phyloP scores from a whole-genome alignment of 2,888 invertebrate genomes.

The Blastobasis adustella region DNA sequence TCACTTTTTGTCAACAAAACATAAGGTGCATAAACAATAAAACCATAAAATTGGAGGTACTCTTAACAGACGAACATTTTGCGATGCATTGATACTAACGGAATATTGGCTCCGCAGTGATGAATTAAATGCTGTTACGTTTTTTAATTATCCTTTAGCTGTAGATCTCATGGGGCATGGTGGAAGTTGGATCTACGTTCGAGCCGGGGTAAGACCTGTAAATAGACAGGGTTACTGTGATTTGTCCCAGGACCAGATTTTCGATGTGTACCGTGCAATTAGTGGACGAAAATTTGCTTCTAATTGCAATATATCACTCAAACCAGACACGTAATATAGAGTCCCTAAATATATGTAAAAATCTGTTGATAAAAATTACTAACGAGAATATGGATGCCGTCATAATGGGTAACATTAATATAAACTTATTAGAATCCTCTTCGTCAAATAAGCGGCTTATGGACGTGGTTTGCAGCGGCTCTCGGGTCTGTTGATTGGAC shows the following conservation, averaged over 20 bases:
- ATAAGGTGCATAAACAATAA: neutral
- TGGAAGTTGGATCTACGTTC: slow-evolving; percentile 1
- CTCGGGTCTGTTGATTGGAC: neutral
- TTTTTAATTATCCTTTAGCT: neutral
- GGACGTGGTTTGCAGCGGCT: neutral
- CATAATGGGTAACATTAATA: slow-evolving; percentile 1
- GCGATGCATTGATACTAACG: neutral
- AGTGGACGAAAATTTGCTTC: neutral
- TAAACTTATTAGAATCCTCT: neutral
- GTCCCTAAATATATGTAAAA: neutral
- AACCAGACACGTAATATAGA: neutral
- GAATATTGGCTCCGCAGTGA: neutral
- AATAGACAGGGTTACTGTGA: neutral
- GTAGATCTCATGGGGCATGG: neutral
- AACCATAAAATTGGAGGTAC: neutral
- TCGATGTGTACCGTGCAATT: neutral
- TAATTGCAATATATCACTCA: neutral
- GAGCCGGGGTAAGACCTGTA: neutral
- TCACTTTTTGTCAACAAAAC: neutral
- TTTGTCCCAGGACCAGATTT: neutral
- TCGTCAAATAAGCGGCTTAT: neutral
- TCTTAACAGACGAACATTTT: neutral
- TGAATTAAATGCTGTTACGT: neutral
- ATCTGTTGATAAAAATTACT: neutral
- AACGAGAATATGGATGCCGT: neutral